A percentile compares a stretch with the other conserved stretches of the same genome.
phyloP scores from a whole-genome alignment of 2,888 invertebrate species.

The Zhengitettix transpicula region DNA sequence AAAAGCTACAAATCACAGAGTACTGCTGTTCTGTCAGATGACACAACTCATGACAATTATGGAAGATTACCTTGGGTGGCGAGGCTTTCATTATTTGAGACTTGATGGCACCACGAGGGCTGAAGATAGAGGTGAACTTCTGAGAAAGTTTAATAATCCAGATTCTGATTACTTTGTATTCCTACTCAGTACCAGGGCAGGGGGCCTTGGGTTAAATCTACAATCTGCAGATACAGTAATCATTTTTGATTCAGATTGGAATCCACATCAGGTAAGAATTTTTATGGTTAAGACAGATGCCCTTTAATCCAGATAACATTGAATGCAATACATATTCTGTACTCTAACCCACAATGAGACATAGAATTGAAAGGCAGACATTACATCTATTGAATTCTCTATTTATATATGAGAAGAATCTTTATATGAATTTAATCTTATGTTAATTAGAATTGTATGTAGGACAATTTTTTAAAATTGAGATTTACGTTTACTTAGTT shows the following conservation, averaged over 20 bases:
- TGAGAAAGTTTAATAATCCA: constrained; percentile 31
- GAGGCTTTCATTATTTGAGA: constrained; percentile 34
- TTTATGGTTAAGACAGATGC: neutral
- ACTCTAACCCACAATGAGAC: too few relatives aligned
- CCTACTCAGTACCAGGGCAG: constrained; percentile 41
- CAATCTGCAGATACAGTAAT: constrained; percentile 51
- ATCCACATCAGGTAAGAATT: constrained; percentile 38
- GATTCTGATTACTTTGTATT: constrained; percentile 39
- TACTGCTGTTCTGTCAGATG: constrained; percentile 49
- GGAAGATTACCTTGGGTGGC: constrained; percentile 41
- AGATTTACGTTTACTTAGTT: too few relatives aligned
- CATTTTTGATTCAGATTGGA: constrained; percentile 51
- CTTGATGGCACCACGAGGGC: constrained; percentile 44
- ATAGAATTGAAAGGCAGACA: too few relatives aligned
- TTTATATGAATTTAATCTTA: too few relatives aligned
- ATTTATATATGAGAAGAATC: too few relatives aligned
- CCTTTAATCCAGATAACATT: too few relatives aligned
- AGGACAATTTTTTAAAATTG: too few relatives aligned
- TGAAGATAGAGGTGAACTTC: constrained; percentile 40
- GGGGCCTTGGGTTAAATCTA: constrained; percentile 42
- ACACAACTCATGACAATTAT: constrained; percentile 43
- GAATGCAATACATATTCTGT: too few relatives aligned
- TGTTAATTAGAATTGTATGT: too few relatives aligned
- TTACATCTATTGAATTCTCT: too few relatives aligned
- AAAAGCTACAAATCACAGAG: constrained; percentile 33